phyloP scores from a whole-genome alignment of 1,140 invertebrate species.

The Pseudomyrmex dendroicus region DNA sequence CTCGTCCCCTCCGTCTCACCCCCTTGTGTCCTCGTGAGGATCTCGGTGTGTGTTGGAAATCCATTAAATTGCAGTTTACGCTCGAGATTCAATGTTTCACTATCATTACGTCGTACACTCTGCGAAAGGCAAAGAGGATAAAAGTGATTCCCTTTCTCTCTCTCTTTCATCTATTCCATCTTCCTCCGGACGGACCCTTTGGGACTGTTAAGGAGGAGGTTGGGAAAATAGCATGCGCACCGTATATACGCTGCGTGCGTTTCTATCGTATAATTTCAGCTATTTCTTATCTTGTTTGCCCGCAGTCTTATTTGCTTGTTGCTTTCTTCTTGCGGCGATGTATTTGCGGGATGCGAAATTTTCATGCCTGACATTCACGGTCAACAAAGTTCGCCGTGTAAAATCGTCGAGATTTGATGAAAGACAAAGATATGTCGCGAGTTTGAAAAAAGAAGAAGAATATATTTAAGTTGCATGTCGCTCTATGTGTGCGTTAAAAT shows the following conservation, averaged over 20 bases:
- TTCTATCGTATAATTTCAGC: slow-evolving; percentile 60
- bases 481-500: neutral
- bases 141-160: neutral
- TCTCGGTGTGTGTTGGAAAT: slow-evolving; percentile 47
- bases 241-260: slow-evolving; percentile 35
- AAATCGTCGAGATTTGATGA: neutral
- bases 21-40: slow-evolving; percentile 50
- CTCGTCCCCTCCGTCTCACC: no score
- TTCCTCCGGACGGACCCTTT: slow-evolving; percentile 14
- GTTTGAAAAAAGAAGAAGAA: neutral
- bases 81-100: slow-evolving; percentile 73
- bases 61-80: slow-evolving; percentile 72
- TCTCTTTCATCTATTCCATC: neutral
- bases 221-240: slow-evolving; percentile 55
- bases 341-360: slow-evolving; percentile 6
- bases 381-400: neutral
- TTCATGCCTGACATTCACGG: slow-evolving; percentile 1
- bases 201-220: slow-evolving; percentile 50
- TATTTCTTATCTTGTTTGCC: slow-evolving; percentile 59
- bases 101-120: slow-evolving; percentile 65
- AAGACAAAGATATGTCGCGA: neutral
- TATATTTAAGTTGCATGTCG: neutral
- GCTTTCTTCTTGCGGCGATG: slow-evolving; percentile 16
- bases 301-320: slow-evolving; percentile 51
- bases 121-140: slow-evolving; percentile 59